Conservation (phyloP, 2,113 vertebrate species). For the Bettongia penicillata region DNA sequence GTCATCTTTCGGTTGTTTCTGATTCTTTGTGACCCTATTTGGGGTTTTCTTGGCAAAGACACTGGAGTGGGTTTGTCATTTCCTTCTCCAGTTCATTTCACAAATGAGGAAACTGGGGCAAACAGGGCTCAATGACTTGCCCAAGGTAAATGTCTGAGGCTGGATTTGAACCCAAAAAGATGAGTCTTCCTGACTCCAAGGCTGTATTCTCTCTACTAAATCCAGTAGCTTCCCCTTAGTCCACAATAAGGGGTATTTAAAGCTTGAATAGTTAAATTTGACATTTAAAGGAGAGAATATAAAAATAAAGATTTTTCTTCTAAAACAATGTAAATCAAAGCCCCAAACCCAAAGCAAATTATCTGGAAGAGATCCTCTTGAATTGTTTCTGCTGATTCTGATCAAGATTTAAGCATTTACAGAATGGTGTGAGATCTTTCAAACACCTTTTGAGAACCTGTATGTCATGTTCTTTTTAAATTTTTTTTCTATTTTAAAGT, state of each 20-base stretch:
- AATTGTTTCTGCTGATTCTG: too few relatives aligned
- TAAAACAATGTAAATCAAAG: not conserved
- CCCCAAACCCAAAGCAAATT: not conserved
- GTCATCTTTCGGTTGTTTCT: too few relatives aligned
- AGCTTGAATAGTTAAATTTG: not conserved
- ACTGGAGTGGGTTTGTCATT: too few relatives aligned
- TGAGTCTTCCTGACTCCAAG: too few relatives aligned
- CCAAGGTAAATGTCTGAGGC: too few relatives aligned
- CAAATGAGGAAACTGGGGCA: too few relatives aligned
- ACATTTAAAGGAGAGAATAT: not conserved
- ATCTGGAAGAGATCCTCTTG: not conserved
- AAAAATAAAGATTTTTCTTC: not conserved
- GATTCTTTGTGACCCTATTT: too few relatives aligned
- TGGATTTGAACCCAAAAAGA: too few relatives aligned
- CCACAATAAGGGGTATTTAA: not conserved
- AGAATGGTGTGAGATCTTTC: not conserved
- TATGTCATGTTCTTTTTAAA: rapidly evolving
- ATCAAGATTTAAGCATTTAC: not conserved
- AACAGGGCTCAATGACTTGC: too few relatives aligned
- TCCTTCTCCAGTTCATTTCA: too few relatives aligned
- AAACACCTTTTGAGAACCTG: not conserved
- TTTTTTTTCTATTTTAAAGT: not conserved
- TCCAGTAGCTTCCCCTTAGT: not conserved
- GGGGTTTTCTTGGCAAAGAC: too few relatives aligned
- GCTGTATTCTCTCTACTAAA: too few relatives aligned